These are phyloP conservation scores for Anthopleura sola DNA, from an alignment of 64 coral and sea anemone species.

Conservation along the genomic window DNA sequence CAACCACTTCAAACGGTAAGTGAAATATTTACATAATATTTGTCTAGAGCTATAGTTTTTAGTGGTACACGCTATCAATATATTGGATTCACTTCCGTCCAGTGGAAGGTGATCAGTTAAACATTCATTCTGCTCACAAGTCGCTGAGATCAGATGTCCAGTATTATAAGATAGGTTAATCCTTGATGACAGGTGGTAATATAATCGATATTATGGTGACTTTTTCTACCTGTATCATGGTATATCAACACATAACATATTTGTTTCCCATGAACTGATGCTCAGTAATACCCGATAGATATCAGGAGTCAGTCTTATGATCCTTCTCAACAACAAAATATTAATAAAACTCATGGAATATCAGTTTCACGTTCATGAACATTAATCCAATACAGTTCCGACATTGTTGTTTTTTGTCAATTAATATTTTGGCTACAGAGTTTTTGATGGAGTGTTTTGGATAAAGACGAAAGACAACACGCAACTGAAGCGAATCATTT, in stretches of 20 bases:
- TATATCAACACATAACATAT: neutral
- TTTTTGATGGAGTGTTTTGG: neutral
- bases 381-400: too few relatives aligned
- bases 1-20: neutral
- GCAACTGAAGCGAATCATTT: neutral
- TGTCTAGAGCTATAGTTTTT: neutral
- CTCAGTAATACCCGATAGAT: too few relatives aligned
- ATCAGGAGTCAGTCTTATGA: too few relatives aligned
- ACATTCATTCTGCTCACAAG: neutral
- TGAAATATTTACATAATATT: neutral
- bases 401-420: neutral
- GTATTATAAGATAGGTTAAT: neutral
- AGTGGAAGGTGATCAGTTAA: too few relatives aligned
- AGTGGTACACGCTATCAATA: neutral
- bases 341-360: too few relatives aligned
- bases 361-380: too few relatives aligned
- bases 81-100: neutral
- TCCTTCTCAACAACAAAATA: too few relatives aligned
- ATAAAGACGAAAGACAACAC: neutral
- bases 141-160: neutral
- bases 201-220: neutral
- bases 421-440: neutral
- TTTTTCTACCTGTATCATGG: neutral
- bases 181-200: neutral
- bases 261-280: too few relatives aligned